Evolutionary conservation across 2,113 vertebrate species (phyloP), one percentile per base, ranked within the genome.

Genomic region (Gymnocephalus cernua): DNA sequence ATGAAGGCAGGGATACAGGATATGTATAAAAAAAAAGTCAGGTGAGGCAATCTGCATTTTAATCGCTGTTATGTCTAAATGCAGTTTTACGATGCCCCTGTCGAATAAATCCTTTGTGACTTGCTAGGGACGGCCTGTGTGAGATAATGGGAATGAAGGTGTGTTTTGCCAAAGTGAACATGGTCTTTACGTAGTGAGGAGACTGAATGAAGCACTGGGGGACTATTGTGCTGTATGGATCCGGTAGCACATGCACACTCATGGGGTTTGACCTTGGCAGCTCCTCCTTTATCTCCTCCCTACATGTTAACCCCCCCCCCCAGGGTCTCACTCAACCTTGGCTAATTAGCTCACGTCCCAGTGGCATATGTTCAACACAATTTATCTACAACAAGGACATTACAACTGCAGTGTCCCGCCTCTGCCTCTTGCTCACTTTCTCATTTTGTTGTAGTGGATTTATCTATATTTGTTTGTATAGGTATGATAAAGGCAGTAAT

Each of bases 281-380:
- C 82, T 41, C 65, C 19, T 54, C 48, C 62, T n/a, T n/a, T n/a
- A n/a, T n/a, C 61, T 48, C 72, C 72, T 16, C 51, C 54, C 47
- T 29, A 54, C 79, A 86, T 69, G 71, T 87, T 84, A 76, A 50
- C 62, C 57, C 82, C 62, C 62, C 57, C 82, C 62, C 67, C 25
- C 50, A 45, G 84, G 65, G 92, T 91, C 83, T 83, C 83, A 77
- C 88, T 92, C 91, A 91, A 92, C 92, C 93, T 93, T 92, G 89
- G 83, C 84, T 93, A 93, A 94, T 94, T 93, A 93, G 90, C 82
- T 89, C 87, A 86, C 82, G 75, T 92, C 93, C 90, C 87, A 73
- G 84, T 77, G 83, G 93, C 88, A 89, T 80, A 90, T 91, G 91
- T 90, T 92, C 88, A 85, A 84, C 84, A 86, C 86, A 79, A 84